Evolutionary conservation across 2,797 vertebrate genomes (phyloP), one percentile per base, ranked within the genome.

Genomic region (Vireo griseus): DNA sequence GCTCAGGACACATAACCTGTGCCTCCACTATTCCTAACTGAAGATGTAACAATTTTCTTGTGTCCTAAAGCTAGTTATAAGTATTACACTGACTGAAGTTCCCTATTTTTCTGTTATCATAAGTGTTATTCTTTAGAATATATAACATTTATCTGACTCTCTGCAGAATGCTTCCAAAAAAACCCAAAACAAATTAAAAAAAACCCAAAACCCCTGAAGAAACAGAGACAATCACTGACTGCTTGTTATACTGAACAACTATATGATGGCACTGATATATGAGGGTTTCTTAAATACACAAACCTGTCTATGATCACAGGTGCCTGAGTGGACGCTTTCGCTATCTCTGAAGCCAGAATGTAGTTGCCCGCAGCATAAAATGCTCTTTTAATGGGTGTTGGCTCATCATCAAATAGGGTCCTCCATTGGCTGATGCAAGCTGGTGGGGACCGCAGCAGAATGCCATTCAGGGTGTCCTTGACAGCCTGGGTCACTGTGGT

Each of bases 351-450:
- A 59, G 98, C 99, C 66, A 98, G 98, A 51, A 99, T 98, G 95
- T 99, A 99, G 97, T 99, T 99, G 88, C 99, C 99, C 1, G 99
- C 95, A 75, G 99, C 98, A 73, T 99, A 99, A 97, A 99, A 99
- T n/a, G 99, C 98, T 97, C 99, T 98, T 96, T 98, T 98, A 85
- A 99, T 97, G 54, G 99, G 98, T 26, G 98, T 97, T 3, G 98
- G 98, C 86, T 99, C 98, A 10, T 96, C 96, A 92, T 99, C 99
- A 95, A 99, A 99, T 88, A 93, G 31, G 42, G 98, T 97, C 97
- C 99, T 99, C 98, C 98, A 99, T 44, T 97, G 98, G 91, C 97
- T 96, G 89, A 99, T 96, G 83, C 98, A 98, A 80, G 98, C 63
- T 22, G 99, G 99, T 68, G 99, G 99, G 16, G 99, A 99, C 22